Evolutionary conservation across 1,140 invertebrate species (phyloP).

Genomic region (Drosophila kepulauana): DNA sequence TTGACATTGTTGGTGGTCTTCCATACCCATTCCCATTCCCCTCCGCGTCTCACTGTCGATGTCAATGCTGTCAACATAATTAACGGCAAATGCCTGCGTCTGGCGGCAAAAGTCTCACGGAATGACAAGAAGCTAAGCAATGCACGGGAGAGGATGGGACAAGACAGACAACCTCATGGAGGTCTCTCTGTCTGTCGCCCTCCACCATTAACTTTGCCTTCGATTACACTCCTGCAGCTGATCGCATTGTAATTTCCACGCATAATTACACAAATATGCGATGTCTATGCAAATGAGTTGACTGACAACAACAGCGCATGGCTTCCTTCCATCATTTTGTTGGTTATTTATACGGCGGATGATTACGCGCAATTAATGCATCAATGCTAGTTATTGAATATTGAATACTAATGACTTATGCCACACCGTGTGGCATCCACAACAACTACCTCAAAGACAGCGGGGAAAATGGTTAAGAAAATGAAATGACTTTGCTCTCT

Average conservation of each 20-base stretch:
- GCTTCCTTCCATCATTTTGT: constrained; percentile 50
- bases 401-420: constrained; percentile 73
- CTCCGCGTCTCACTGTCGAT: constrained; percentile 4
- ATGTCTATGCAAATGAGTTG: constrained; percentile 72
- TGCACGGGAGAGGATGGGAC: constrained; percentile 22
- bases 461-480: constrained; percentile 45
- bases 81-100: constrained; percentile 72
- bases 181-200: not conserved
- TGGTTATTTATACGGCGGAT: constrained; percentile 67
- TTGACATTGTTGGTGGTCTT: constrained; percentile 66
- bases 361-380: constrained; percentile 82
- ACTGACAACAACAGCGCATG: constrained; percentile 38
- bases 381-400: constrained; percentile 74
- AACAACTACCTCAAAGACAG: constrained; percentile 48
- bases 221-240: constrained; percentile 10
- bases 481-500: constrained; percentile 55
- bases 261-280: constrained; percentile 78
- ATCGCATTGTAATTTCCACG: constrained; percentile 63
- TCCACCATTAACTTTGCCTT: constrained; percentile 8
- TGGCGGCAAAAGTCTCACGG: constrained; percentile 69
- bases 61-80: constrained; percentile 76
- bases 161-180: constrained; percentile 13
- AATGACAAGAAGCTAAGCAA: constrained; percentile 69
- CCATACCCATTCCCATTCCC: not conserved
- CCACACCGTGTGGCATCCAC: constrained; percentile 46